These are phyloP conservation scores for Heliothis subflexa DNA, from an alignment of 1,140 invertebrate species.

Conservation along the genomic window DNA sequence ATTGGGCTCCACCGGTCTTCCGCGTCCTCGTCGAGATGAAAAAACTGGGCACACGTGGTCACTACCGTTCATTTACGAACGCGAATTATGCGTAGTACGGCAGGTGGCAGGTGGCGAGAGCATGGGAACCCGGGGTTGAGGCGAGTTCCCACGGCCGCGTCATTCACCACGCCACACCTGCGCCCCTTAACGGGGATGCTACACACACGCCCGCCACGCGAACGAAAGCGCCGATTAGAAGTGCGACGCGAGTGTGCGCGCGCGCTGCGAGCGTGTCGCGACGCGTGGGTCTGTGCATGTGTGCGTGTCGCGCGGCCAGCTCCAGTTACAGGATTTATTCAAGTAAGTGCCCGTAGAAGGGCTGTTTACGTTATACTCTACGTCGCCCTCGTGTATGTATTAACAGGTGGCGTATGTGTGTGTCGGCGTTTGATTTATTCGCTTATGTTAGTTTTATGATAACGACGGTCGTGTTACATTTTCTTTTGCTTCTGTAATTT, in stretches of 20 bases:
- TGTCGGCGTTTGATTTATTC: conserved; percentile 63
- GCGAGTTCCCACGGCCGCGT: conserved; percentile 80
- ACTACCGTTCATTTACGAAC: conserved; percentile 86
- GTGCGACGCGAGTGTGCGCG: conserved; percentile 61
- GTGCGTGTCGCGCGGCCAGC: conserved; percentile 43
- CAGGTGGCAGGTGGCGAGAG: conserved; percentile 79
- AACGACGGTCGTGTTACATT: conserved; percentile 50
- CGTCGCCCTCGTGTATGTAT: conserved; percentile 50
- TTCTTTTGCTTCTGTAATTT: conserved; percentile 51
- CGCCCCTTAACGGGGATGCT: conserved; percentile 81
- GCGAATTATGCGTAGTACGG: conserved; percentile 86
- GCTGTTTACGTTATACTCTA: conserved; percentile 61
- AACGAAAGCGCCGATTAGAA: conserved; percentile 78
- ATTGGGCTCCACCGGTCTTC: conserved; percentile 81
- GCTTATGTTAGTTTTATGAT: conserved; percentile 61
- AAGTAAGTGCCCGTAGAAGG: conserved; percentile 64
- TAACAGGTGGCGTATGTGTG: conserved; percentile 52
- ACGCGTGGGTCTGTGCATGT: conserved; percentile 49
- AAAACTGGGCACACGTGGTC: conserved; percentile 83
- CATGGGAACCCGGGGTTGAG: conserved; percentile 82
- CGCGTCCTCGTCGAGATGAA: conserved; percentile 75
- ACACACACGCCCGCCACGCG: conserved; percentile 82
- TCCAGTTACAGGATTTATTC: conserved; percentile 63
- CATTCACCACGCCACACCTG: conserved; percentile 81
- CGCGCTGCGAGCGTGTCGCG: conserved; percentile 43